Evolutionary conservation across 2,113 vertebrate genomes (phyloP).

Genomic region (Miniopterus natalensis): DNA sequence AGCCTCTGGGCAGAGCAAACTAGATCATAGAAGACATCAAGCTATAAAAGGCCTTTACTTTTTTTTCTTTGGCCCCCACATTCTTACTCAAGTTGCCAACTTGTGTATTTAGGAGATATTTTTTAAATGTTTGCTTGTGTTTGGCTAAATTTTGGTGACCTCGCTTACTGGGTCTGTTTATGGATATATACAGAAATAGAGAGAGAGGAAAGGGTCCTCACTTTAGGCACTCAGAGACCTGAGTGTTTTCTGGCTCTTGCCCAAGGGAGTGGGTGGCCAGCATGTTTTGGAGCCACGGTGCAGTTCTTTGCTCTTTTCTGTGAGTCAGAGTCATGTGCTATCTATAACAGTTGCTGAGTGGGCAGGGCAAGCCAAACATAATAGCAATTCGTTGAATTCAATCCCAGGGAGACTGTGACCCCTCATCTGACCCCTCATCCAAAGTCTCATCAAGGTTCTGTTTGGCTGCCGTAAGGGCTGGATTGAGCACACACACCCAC

Average conservation of each 20-base stretch:
- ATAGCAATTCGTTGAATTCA: neutral
- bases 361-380: constrained; percentile 31
- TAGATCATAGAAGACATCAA: constrained; percentile 1
- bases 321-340: constrained; percentile 69
- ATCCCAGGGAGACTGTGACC: neutral
- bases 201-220: neutral
- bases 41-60: constrained; percentile 46
- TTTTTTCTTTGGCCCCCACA: constrained; percentile 6
- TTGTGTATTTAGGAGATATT: neutral
- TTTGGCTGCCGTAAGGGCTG: neutral
- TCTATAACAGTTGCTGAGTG: constrained; percentile 63
- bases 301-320: constrained; percentile 48
- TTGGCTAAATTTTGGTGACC: neutral
- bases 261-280: constrained; percentile 43
- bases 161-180: neutral
- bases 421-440: neutral
- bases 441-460: neutral
- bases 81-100: constrained; percentile 51
- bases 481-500: neutral
- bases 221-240: neutral
- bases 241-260: neutral
- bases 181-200: neutral
- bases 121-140: constrained; percentile 48
- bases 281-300: neutral
- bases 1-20: constrained; percentile 48